Evolutionary conservation across 2,113 vertebrate species (phyloP).

Genomic region (Oncorhynchus clarkii): DNA sequence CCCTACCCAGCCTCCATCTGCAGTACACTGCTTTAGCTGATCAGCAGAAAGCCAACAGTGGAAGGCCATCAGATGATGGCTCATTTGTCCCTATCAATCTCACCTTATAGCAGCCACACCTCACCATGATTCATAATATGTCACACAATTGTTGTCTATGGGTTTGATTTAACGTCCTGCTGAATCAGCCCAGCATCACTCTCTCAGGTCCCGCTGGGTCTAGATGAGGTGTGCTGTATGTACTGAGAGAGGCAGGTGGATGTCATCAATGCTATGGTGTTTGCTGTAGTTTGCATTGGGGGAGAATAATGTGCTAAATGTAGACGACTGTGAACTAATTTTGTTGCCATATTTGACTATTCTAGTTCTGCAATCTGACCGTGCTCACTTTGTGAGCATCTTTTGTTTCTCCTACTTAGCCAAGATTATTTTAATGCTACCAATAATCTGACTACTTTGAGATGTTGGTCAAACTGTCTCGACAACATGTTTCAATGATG

Average conservation of each 20-base stretch:
- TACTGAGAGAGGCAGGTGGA: conserved; percentile 1
- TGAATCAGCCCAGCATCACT: conserved; percentile 64
- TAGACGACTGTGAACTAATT: conserved; percentile 53
- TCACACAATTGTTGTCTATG: conserved; percentile 63
- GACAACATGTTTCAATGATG: not conserved
- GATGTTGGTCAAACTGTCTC: not conserved
- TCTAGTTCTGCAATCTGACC: conserved; percentile 36
- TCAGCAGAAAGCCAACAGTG: conserved; percentile 70
- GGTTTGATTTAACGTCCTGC: conserved; percentile 70
- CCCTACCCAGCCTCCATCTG: conserved; percentile 40
- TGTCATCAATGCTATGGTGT: conserved; percentile 32
- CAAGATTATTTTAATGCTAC: conserved; percentile 10
- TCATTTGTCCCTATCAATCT: conserved; percentile 60
- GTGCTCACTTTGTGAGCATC: conserved; percentile 10
- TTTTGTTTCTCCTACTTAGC: conserved; percentile 5
- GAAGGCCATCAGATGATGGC: conserved; percentile 58
- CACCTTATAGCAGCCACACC: conserved; percentile 44
- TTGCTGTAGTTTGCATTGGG: conserved; percentile 12
- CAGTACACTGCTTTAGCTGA: conserved; percentile 61
- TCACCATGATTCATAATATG: conserved; percentile 67
- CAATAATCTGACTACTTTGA: not conserved
- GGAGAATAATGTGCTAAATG: conserved; percentile 40
- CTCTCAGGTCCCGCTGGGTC: conserved; percentile 10
- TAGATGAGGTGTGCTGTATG: not conserved
- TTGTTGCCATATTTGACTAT: not conserved